These are phyloP conservation scores for Oncorhynchus tshawytscha DNA, from an alignment of 2,113 vertebrate species.

Conservation along the genomic window DNA sequence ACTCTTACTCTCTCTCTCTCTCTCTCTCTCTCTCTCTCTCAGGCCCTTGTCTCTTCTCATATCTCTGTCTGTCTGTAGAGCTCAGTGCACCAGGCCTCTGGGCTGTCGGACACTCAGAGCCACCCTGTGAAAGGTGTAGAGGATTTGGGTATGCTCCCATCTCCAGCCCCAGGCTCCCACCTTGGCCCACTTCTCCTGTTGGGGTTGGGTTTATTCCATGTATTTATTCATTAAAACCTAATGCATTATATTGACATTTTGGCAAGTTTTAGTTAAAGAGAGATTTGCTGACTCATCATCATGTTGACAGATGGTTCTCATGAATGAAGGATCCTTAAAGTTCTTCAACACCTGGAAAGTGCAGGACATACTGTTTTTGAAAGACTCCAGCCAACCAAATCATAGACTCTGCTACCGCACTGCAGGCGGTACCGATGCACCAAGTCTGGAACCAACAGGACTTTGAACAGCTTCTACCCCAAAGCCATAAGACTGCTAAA, in stretches of 20 bases:
- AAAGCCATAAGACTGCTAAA: too few species aligned
- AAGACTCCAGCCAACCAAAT: too few species aligned
- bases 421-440: too few species aligned
- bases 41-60: slow-evolving; percentile 59
- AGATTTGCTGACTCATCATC: not conserved
- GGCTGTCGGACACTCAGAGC: slow-evolving; percentile 4
- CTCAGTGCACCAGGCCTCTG: not conserved
- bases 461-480: too few species aligned
- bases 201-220: not conserved
- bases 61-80: slow-evolving; percentile 23
- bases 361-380: too few species aligned
- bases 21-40: slow-evolving; percentile 51
- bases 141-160: slow-evolving; percentile 25
- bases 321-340: not conserved
- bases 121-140: slow-evolving; percentile 9
- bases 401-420: too few species aligned
- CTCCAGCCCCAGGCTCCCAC: not conserved
- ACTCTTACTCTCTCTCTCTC: slow-evolving; percentile 49
- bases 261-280: not conserved
- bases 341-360: too few species aligned
- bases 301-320: not conserved
- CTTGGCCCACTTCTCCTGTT: not conserved
- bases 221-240: not conserved
- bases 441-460: too few species aligned
- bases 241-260: too few species aligned